Conservation (phyloP, 2,113 vertebrate species). For the Megaceryle maxima region DNA sequence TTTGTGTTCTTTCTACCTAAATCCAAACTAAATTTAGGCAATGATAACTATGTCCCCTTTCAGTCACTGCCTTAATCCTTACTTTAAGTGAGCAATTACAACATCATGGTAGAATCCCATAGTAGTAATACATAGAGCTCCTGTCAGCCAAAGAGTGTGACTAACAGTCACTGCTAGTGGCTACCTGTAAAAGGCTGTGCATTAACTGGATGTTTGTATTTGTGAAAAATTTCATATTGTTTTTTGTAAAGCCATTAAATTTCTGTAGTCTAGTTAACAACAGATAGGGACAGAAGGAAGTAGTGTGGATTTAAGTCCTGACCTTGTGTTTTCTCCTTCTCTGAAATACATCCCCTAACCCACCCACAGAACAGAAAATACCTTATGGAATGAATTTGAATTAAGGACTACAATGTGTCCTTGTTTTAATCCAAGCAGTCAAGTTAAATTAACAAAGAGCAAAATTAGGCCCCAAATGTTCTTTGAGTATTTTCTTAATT, state of each 20-base stretch:
- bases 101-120: neutral
- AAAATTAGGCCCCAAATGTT: constrained; percentile 15
- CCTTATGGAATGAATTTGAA: neutral
- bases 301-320: neutral
- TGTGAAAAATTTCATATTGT: too few relatives aligned
- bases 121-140: neutral
- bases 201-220: neutral
- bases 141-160: neutral
- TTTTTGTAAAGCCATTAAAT: neutral
- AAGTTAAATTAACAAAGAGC: constrained; percentile 15
- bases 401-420: neutral
- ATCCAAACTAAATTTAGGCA: constrained; percentile 35
- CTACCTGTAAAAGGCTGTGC: neutral
- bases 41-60: constrained; percentile 15
- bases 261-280: neutral
- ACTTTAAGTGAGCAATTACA: constrained; percentile 35
- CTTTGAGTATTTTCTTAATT: constrained; percentile 21
- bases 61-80: constrained; percentile 13
- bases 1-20: constrained; percentile 34
- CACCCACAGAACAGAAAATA: neutral
- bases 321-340: neutral
- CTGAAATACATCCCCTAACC: neutral
- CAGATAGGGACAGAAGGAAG: neutral
- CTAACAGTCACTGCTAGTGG: neutral
- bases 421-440: constrained; percentile 4